A percentile compares a stretch with the other conserved stretches of the same genome.
Conservation (phyloP, 2,797 vertebrate genomes). For the Melopsittacus undulatus region DNA sequence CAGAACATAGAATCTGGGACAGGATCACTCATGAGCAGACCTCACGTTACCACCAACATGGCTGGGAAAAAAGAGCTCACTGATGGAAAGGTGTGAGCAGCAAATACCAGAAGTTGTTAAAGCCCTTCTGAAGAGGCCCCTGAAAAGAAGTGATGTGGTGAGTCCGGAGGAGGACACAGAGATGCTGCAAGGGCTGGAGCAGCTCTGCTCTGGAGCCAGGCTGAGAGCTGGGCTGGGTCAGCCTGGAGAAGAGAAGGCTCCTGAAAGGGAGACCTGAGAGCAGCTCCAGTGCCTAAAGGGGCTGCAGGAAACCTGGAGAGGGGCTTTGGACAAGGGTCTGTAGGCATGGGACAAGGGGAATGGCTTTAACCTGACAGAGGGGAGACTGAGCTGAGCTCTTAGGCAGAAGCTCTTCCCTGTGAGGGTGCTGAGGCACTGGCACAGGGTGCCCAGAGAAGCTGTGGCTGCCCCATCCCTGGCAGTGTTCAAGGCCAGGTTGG, state of each 20-base stretch:
- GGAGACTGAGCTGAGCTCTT: too few relatives aligned
- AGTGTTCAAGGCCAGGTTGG: too few relatives aligned
- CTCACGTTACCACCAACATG: rapidly evolving
- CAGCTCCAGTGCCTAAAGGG: neutral
- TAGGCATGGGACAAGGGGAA: too few relatives aligned
- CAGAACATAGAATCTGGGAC: neutral
- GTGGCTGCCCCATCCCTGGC: too few relatives aligned
- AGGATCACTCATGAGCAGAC: neutral
- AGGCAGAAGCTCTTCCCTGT: too few relatives aligned
- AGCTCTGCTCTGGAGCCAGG: neutral
- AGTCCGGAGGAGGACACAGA: neutral
- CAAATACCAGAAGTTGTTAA: neutral
- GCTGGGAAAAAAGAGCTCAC: neutral
- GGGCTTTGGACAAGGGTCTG: neutral
- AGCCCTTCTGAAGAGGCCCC: neutral
- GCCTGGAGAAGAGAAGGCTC: neutral
- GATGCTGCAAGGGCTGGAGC: neutral
- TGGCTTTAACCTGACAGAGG: too few relatives aligned
- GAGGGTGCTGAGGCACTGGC: too few relatives aligned
- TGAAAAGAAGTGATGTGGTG: neutral
- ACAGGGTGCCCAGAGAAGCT: too few relatives aligned
- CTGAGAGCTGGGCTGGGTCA: neutral
- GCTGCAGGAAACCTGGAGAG: too few relatives aligned
- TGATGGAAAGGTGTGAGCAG: neutral
- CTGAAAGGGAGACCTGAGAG: neutral